Base-by-base conservation (phyloP, 2,113 vertebrate species). In the Chamaea fasciata region DNA sequence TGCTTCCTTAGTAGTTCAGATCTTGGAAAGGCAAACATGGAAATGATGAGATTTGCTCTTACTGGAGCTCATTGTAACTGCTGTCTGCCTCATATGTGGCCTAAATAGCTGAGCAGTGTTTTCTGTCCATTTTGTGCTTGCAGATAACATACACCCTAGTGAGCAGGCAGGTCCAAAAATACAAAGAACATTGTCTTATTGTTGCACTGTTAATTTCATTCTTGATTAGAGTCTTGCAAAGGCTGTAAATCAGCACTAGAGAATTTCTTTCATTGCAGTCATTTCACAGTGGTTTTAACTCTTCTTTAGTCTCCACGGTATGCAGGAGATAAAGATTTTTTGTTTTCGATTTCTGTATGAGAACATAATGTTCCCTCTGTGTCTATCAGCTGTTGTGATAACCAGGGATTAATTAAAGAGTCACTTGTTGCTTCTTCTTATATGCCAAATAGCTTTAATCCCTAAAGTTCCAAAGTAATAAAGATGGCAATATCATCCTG, bases 381-480 rank as follows among this genome's bases (percentile, higher is more conserved):
- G 74, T 89, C 71, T 88, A 76, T 81, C 93, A 89, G 85, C 57
- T 83, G 37, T 81, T 93, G 60, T 92, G 82, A 88, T 88, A 95
- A 95, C 82, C n/a, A 79, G 84, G 91, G 91, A 96, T 95, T 94
- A 96, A 94, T 96, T 96, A 94, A 79, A 71, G 56, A 91, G 91
- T 88, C 89, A 78, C 91, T 96, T 86, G 75, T 83, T 96, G 82
- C 76, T 90, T 10, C 37, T 85, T 67, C 68, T 83, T 94, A 52
- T 69, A 87, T 92, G 91, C 85, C 87, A 96, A 95, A 95, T 47
- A 88, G 90, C 79, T 91, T 74, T 74, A 95, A 81, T 96, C 95
- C 94, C 93, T 37, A 26, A 91, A 90, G 89, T 92, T 95, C 91
- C 83, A 75, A 90, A 94, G 91, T 95, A 95, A 95, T 96, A 96